Evolutionary conservation across 2,888 invertebrate species (phyloP).

Genomic region (Philonicus albiceps): DNA sequence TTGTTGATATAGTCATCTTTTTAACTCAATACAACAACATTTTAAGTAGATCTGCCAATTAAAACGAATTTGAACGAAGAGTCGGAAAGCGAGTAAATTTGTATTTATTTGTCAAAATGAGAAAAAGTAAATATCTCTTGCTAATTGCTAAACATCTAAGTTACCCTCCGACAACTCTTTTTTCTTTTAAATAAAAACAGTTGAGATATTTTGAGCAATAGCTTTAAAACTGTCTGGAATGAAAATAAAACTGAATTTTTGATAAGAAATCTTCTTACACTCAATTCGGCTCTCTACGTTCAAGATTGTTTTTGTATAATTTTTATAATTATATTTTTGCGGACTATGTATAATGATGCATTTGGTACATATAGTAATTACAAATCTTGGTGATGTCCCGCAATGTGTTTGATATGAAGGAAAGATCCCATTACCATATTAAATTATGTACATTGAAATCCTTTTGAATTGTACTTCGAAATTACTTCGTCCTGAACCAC

Average conservation of each 20-base stretch:
- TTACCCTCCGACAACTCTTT: neutral
- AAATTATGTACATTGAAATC: neutral
- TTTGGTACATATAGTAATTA: neutral
- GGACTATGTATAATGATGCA: too few relatives aligned
- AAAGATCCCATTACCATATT: neutral
- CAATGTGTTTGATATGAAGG: neutral
- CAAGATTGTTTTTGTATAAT: too few relatives aligned
- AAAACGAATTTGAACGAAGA: too few relatives aligned
- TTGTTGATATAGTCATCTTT: neutral
- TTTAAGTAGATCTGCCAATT: too few relatives aligned
- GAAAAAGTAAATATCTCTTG: neutral
- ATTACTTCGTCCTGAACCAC: neutral
- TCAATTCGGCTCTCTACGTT: too few relatives aligned
- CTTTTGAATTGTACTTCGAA: neutral
- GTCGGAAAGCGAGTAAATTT: too few relatives aligned
- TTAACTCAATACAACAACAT: neutral
- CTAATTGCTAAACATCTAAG: neutral
- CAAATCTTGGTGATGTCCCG: neutral
- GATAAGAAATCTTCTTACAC: too few relatives aligned
- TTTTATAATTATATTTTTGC: too few relatives aligned
- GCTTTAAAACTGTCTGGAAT: too few relatives aligned
- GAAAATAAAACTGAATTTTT: too few relatives aligned
- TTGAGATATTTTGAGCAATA: too few relatives aligned
- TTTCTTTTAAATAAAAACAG: too few relatives aligned
- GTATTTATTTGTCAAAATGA: neutral